Evolutionary conservation across 2,888 invertebrate genomes (phyloP).

Genomic region (Argyra leucocephala): DNA sequence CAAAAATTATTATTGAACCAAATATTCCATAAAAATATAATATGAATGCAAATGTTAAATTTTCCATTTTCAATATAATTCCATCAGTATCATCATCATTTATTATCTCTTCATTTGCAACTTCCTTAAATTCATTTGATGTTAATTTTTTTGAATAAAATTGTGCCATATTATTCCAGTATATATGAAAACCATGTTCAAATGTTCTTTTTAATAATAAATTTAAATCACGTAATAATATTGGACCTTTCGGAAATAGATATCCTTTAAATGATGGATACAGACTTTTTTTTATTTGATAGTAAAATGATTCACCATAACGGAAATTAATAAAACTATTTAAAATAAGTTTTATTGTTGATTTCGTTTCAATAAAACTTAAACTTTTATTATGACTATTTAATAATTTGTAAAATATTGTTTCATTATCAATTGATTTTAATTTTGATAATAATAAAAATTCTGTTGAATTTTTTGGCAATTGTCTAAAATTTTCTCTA

Average conservation of each 20-base stretch:
- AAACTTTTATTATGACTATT: background rate
- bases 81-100: too few relatives aligned
- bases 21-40: too few relatives aligned
- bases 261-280: background rate
- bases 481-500: background rate
- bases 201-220: background rate
- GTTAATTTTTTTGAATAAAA: too few relatives aligned
- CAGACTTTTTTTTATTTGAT: background rate
- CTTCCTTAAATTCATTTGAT: too few relatives aligned
- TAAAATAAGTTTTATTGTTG: background rate
- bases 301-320: background rate
- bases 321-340: background rate
- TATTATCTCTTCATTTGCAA: too few relatives aligned
- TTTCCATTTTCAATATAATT: too few relatives aligned
- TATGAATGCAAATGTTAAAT: too few relatives aligned
- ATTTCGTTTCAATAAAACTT: background rate
- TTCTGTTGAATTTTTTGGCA: background rate
- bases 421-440: background rate
- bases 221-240: background rate
- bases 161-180: background rate
- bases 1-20: too few relatives aligned
- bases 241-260: background rate
- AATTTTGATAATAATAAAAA: background rate
- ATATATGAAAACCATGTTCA: background rate
- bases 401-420: background rate